Base-by-base conservation (phyloP, 23 tunicate species). In the Trididemnum nubilum region DNA sequence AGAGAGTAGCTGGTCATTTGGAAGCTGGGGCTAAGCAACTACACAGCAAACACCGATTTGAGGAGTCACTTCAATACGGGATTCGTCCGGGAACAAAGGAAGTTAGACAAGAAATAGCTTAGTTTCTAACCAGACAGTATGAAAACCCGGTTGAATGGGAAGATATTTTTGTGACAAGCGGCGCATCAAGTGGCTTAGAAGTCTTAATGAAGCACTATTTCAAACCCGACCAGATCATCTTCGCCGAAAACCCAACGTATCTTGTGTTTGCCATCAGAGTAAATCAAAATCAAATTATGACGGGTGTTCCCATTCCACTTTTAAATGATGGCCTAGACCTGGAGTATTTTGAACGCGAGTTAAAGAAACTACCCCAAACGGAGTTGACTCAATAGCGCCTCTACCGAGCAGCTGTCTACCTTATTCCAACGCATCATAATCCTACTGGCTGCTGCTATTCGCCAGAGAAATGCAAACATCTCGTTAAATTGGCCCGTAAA, bases 231-330 rank as follows among this genome's bases (percentile, higher is more conserved):
- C 69, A 82, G 1, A 78, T 50, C 0, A 28, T 92, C 2, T 92
- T 92, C 37, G 85, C 83, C 0, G 97, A 86, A 72, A 85, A 92
- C 72, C 91, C 97, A 33, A 81, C 97, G 0, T 92, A 92, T 65
- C 80, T 63, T 1, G 38, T 89, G 38, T 66, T 83, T 57, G 81
- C 94, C 0, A 51, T 39, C 0, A 15, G 22, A 19, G 26, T 75
- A 1, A 73, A 52, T 36, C 27, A 27, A 34, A 83, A 76, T 18
- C 26, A 77, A 33, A 2, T 87, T 34, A 85, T 85, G 90, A 78
- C 19, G 1, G 83, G 83, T 33, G 83, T 71, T 24, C 73, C 83
- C 19, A 73, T 88, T 9, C 65, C 71, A 0, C 69, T 87, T 36
- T 40, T 77, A 64, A 35, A 34, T 63, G 92, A 87, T 65, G 92